Base-by-base conservation (phyloP, 2,888 invertebrate species). In the Cartodere bifasciata region DNA sequence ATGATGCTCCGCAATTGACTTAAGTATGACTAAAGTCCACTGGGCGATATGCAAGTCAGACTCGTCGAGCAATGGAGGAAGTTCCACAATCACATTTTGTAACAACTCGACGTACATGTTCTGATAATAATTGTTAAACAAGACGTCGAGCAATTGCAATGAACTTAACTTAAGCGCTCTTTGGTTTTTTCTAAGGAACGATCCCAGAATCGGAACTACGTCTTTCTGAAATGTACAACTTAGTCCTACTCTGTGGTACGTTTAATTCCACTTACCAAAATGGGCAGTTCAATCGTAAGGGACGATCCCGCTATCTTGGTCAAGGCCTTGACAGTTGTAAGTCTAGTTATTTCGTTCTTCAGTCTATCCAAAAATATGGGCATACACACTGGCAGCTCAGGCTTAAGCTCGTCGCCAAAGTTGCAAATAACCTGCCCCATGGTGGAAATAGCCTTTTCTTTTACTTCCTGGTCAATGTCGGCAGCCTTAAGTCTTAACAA, bases 381-480 rank as follows among this genome's bases (percentile, higher is more conserved):
- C 39, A 98, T 67, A 56, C 94, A 95, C 4, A 75, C 72, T 2
- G 72, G 72, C 32, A 95, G 65, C 56, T 94, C 88, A 36, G 70
- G 68, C 57, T 77, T 67, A 29, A 94, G 60, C 44, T 76, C 74
- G 58, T 94, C 91, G 1, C 92, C 94, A 44, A 95, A 75, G 57
- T 88, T 87, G 37, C 87, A 83, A 28, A 97, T 74, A 28, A 95
- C 80, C 59, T 94, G 90, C 9, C 94, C 92, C 81, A 91, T 88
- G 48, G 95, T 91, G 1, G 91, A 84, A 40, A 98, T 97, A 6
- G 98, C 94, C 13, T 92, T 73, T 55, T 98, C 98, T 60, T 98
- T 97, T 0, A 98, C 97, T 63, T 98, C 98, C 58, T 98, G 97
- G 64, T 98, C 98, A 52, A 97, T 92, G 56, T 98, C 97, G 0